Percentiles rank a stretch among this genome's conserved stretches.
These are phyloP conservation scores for Berghia stephanieae DNA, from an alignment of 1,140 invertebrate species.

Conservation along the genomic window DNA sequence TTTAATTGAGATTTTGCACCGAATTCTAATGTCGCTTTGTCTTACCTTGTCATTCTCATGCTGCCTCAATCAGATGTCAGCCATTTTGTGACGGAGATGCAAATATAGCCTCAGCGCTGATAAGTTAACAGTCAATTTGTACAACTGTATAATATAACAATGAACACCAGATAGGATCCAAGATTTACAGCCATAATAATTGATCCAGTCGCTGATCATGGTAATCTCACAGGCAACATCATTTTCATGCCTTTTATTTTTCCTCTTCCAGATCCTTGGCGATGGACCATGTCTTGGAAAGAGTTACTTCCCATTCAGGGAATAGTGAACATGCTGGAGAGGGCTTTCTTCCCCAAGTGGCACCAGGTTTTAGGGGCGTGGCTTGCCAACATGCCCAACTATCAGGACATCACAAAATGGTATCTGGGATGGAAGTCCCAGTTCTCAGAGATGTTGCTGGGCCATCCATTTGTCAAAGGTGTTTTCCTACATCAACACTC, in stretches of 20 bases:
- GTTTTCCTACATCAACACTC: slow-evolving; percentile 20
- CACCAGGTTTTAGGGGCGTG: slow-evolving; percentile 79
- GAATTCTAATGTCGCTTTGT: no score
- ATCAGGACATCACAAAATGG: slow-evolving; percentile 86
- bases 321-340: slow-evolving; percentile 80
- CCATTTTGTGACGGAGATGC: no score
- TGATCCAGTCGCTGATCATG: background rate
- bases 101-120: no score
- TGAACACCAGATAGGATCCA: no score
- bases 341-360: slow-evolving; percentile 90
- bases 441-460: slow-evolving; percentile 76
- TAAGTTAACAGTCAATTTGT: no score
- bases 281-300: slow-evolving; percentile 88
- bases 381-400: slow-evolving; percentile 78
- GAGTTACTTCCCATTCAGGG: slow-evolving; percentile 78
- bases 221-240: background rate
- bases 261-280: slow-evolving; percentile 73
- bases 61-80: no score
- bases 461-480: slow-evolving; percentile 79
- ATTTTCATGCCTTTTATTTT: background rate
- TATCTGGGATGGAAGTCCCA: slow-evolving; percentile 87
- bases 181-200: no score
- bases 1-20: no score
- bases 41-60: no score
- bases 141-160: no score